Conservation (phyloP, 2,888 invertebrate species). For the Isotomurus palustris region DNA sequence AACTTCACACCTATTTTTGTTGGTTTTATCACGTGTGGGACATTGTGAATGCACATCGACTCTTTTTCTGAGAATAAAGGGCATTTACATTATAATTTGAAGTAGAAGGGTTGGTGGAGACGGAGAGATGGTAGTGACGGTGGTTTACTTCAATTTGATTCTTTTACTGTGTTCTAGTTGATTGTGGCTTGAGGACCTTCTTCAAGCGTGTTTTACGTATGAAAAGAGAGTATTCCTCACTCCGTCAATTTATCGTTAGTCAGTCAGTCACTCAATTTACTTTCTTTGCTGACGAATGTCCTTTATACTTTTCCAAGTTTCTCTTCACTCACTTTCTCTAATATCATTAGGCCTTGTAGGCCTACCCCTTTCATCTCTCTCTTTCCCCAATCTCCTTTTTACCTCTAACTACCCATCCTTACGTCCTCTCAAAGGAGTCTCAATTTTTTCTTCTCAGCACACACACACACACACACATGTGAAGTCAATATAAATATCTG, state of each 20-base stretch:
- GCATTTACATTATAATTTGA: conserved; percentile 14
- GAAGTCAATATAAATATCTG: not conserved
- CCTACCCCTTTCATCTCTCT: not conserved
- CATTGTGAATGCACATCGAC: too few species aligned
- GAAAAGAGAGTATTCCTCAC: not conserved
- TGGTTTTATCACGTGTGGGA: too few species aligned
- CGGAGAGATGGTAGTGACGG: too few species aligned
- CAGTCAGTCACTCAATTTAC: conserved; percentile 12
- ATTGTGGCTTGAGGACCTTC: conserved; percentile 8
- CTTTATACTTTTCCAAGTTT: conserved; percentile 13
- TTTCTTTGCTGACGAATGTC: conserved; percentile 17
- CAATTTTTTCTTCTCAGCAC: not conserved
- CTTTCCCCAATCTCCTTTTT: conserved; percentile 1
- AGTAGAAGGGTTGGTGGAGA: conserved; percentile 16
- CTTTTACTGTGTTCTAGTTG: not conserved
- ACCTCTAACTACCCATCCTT: not conserved
- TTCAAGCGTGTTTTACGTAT: conserved; percentile 9
- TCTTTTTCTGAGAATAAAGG: not conserved
- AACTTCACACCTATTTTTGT: too few species aligned
- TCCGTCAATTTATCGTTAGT: conserved; percentile 9
- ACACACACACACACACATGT: not conserved
- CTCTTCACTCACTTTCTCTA: conserved; percentile 10
- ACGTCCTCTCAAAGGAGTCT: not conserved
- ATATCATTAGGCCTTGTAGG: conserved; percentile 23
- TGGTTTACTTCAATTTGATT: conserved; percentile 12